phyloP scores from a whole-genome alignment of 2,888 invertebrate genomes.

The Helleia helle region DNA sequence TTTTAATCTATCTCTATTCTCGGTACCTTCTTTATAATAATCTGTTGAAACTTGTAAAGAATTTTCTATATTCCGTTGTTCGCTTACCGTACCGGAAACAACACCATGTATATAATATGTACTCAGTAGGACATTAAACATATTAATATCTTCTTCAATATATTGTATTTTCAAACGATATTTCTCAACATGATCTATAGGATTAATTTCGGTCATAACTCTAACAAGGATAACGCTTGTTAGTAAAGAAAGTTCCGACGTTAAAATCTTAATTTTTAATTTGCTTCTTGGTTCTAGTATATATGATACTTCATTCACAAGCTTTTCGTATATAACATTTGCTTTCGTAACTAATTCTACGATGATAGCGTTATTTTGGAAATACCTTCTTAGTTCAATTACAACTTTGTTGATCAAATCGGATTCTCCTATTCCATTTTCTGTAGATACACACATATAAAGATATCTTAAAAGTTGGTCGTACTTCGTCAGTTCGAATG shows the following conservation, averaged over 20 bases:
- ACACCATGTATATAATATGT: conserved; percentile 72
- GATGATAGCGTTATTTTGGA: conserved; percentile 29
- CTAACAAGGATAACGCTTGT: conserved; percentile 72
- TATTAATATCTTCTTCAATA: conserved; percentile 78
- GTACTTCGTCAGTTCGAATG: conserved; percentile 48
- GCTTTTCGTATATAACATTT: conserved; percentile 27
- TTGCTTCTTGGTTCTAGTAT: conserved; percentile 11
- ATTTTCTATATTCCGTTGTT: conserved; percentile 37
- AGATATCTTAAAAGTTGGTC: conserved; percentile 37
- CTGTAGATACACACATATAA: conserved; percentile 26
- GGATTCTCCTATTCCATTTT: conserved; percentile 13
- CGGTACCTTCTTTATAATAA: conserved; percentile 26
- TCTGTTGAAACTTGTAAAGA: conserved; percentile 34
- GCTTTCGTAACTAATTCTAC: conserved; percentile 30
- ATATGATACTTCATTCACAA: conserved; percentile 21
- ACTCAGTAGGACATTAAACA: conserved; percentile 70
- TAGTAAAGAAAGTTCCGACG: conserved; percentile 42
- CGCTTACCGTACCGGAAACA: conserved; percentile 40
- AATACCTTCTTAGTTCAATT: conserved; percentile 22
- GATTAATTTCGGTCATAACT: conserved; percentile 76
- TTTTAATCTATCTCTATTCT: conserved; percentile 31
- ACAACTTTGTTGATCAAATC: conserved; percentile 10
- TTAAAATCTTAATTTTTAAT: conserved; percentile 33
- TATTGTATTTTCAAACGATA: conserved; percentile 81
- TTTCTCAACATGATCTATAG: conserved; percentile 90